Evolutionary conservation across 2,113 vertebrate genomes (phyloP).

Genomic region (Andinoacara biseriatus): DNA sequence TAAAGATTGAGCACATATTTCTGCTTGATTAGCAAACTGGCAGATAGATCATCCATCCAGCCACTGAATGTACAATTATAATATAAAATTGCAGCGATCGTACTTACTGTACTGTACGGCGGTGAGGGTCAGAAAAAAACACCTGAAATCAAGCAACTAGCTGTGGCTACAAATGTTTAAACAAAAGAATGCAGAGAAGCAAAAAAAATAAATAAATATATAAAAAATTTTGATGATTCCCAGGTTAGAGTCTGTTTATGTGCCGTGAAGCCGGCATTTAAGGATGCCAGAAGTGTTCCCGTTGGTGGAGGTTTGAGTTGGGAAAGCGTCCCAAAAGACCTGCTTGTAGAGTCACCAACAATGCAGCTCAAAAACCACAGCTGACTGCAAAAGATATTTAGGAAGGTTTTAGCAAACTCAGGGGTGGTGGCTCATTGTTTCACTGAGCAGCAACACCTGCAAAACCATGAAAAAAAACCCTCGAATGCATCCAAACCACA

Average conservation of each 20-base stretch:
- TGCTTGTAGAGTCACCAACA: not conserved
- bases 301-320: not conserved
- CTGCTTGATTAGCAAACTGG: not conserved
- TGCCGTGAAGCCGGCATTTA: not conserved
- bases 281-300: not conserved
- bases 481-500: not conserved
- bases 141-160: not conserved
- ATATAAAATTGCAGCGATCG: accelerated
- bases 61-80: not conserved
- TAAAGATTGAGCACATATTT: not conserved
- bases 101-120: not conserved
- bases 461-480: not conserved
- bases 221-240: not conserved
- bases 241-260: too few relatives aligned
- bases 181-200: too few relatives aligned
- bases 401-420: too few relatives aligned
- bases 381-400: not conserved
- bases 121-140: not conserved
- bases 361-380: too few relatives aligned
- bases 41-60: not conserved
- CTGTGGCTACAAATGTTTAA: not conserved
- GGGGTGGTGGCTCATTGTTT: not conserved
- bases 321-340: accelerated
- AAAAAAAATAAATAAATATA: not conserved
- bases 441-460: not conserved